A percentile compares a stretch with the other conserved stretches of the same genome.
phyloP scores from a whole-genome alignment of 2,113 vertebrate genomes.

The Marcusenius ussheri region DNA sequence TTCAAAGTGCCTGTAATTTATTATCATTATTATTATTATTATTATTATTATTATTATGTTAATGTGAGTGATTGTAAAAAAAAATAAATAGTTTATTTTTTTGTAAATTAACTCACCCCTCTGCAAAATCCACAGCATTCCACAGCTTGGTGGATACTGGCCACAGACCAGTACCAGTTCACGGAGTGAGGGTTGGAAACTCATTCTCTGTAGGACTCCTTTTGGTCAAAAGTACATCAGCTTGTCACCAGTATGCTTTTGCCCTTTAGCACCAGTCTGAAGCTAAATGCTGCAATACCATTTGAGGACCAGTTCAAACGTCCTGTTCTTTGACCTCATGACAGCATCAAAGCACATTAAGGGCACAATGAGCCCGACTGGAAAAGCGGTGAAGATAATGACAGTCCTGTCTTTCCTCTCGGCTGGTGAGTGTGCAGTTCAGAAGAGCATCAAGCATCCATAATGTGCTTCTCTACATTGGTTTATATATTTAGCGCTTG shows the following conservation, averaged over 20 bases:
- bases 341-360: neutral
- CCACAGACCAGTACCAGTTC: neutral
- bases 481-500: neutral
- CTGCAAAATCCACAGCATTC: neutral
- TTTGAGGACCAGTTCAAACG: neutral
- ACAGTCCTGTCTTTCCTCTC: neutral
- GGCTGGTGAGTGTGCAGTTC: neutral
- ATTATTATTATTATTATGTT: too few species aligned
- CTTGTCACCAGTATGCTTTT: neutral
- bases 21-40: neutral
- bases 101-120: neutral
- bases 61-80: neutral
- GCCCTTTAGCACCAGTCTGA: neutral
- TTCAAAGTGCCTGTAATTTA: neutral
- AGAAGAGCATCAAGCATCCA: neutral
- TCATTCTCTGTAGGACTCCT: neutral
- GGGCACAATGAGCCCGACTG: neutral
- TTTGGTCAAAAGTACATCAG: neutral
- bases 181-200: neutral
- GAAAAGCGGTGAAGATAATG: neutral
- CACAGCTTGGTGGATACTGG: neutral
- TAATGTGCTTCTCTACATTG: neutral
- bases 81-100: neutral
- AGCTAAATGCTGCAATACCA: neutral
- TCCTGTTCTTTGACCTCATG: neutral